Conservation (phyloP, 2,113 vertebrate genomes). For the Cyanoramphus novaezelandiae region DNA sequence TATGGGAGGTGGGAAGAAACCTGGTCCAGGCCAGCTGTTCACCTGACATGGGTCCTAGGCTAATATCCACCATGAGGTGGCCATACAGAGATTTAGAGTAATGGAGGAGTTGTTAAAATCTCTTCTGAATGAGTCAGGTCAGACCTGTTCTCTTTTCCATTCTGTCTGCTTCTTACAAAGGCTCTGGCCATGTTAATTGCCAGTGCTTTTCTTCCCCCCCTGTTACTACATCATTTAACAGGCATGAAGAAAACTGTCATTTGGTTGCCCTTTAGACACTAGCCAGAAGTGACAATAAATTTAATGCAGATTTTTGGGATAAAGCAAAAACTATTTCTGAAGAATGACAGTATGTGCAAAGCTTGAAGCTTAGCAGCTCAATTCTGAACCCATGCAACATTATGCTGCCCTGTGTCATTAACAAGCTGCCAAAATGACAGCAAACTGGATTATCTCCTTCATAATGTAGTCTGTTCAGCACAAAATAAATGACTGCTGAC, state of each 20-base stretch:
- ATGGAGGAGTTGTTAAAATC: background rate
- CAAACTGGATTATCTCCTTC: conserved; percentile 49
- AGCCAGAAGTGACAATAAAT: conserved; percentile 42
- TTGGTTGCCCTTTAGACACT: conserved; percentile 35
- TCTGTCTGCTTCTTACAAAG: conserved; percentile 15
- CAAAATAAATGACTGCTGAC: conserved; percentile 43
- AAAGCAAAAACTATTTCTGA: conserved; percentile 45
- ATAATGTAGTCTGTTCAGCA: conserved; percentile 21
- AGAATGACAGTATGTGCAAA: background rate
- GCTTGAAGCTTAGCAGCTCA: conserved; percentile 7
- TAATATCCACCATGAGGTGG: background rate
- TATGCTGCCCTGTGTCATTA: conserved; percentile 20
- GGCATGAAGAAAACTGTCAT: conserved; percentile 45
- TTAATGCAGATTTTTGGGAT: conserved; percentile 22
- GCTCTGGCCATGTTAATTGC: background rate
- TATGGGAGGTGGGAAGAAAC: background rate
- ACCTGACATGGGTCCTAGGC: background rate
- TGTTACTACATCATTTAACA: background rate
- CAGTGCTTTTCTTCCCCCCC: background rate
- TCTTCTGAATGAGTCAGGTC: background rate
- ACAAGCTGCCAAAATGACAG: conserved; percentile 39
- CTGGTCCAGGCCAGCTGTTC: background rate
- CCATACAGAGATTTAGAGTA: background rate
- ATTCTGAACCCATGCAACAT: background rate
- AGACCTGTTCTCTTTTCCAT: background rate